Evolutionary conservation across 2,113 vertebrate genomes (phyloP), one percentile per base, ranked within the genome.

Genomic region (Syrmaticus mikado): DNA sequence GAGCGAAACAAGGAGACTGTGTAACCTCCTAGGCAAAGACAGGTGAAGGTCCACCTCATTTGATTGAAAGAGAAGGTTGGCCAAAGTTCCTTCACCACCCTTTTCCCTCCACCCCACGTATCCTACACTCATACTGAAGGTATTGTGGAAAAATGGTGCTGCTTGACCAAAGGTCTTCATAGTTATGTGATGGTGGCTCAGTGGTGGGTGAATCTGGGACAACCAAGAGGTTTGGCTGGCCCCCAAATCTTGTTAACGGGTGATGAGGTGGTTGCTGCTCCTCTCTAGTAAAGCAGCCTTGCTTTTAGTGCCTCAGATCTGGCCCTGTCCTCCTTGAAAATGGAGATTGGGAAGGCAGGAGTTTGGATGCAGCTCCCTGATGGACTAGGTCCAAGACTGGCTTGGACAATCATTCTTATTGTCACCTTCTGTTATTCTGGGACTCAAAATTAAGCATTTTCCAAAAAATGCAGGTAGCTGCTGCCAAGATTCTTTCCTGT

Each of bases 401-500:
- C 32, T 38, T 43, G 81, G 73, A n/a, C 89, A 91, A 28, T 70
- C 66, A 20, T 36, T 92, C 53, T 83, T 57, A 1, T 27, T 66
- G 57, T 83, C 80, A 83, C 77, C 61, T 75, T 78, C 65, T 55
- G 22, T 62, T 58, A 20, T 14, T n/a, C 50, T 67, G 50, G 55
- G 24, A 55, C 55, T 77, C 79, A 32, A 46, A 87, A 74, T 41
- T 25, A 32, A 87, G 50, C 13, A 6, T 77, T 91, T 46, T 48
- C 52, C 22, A 52, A 62, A 72, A 48, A 68, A 50, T 9, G 34
- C 2, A 24, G 13, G 57, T 25, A 81, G 41, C 68, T 82, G 40
- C 62, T 87, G 95, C 74, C 95, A 95, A 82, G 45, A 73, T 55
- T 60, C 38, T 68, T 2, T 20, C 50, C 67, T 45, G 16, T 72